phyloP scores from a whole-genome alignment of 2,797 vertebrate species.

The Diplodus puntazzo region DNA sequence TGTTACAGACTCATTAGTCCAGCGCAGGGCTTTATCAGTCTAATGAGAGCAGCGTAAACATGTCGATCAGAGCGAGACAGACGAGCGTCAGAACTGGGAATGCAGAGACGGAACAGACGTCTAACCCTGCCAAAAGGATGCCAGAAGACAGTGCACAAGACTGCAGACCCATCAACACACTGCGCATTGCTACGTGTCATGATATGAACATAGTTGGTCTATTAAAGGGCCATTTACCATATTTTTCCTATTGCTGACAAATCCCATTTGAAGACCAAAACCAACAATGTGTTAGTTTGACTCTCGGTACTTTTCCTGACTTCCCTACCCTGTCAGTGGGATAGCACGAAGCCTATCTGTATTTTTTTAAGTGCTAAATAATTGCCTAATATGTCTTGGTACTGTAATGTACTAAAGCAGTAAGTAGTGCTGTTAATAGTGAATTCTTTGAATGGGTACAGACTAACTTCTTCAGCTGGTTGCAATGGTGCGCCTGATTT shows the following conservation, averaged over 20 bases:
- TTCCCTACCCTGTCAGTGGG: not conserved
- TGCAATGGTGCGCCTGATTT: too few species aligned
- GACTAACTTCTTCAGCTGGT: too few species aligned
- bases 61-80: slow-evolving; percentile 31
- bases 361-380: not conserved
- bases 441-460: not conserved
- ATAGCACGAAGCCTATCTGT: not conserved
- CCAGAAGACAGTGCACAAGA: slow-evolving; percentile 24
- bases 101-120: slow-evolving; percentile 38
- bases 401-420: not conserved
- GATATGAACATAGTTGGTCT: slow-evolving; percentile 2
- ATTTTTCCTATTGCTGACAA: not conserved
- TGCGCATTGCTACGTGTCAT: slow-evolving; percentile 13
- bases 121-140: slow-evolving; percentile 14
- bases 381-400: not conserved
- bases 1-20: slow-evolving; percentile 48
- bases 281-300: not conserved
- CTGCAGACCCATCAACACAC: slow-evolving; percentile 27
- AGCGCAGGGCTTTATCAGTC: slow-evolving; percentile 47
- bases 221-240: not conserved
- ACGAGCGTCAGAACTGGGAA: slow-evolving; percentile 30
- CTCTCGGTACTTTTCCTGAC: not conserved
- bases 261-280: slow-evolving; percentile 6
- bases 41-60: slow-evolving; percentile 66
- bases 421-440: not conserved